Conservation (phyloP, 2,888 invertebrate species). For the Timema podura region DNA sequence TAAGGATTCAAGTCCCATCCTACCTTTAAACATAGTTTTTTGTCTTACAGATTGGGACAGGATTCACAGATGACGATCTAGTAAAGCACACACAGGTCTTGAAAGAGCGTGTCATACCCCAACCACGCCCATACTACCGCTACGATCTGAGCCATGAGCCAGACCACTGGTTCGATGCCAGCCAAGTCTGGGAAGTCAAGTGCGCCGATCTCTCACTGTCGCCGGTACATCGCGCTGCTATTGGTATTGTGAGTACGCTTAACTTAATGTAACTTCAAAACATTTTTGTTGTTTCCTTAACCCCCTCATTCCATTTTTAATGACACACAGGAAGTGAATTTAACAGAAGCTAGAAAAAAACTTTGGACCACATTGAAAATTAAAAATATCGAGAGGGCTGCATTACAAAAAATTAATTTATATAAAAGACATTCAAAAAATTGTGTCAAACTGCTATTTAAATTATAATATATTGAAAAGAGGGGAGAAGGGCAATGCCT, state of each 20-base stretch:
- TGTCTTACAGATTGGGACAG: slow-evolving; percentile 71
- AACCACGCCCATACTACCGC: slow-evolving; percentile 75
- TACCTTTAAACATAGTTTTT: neutral
- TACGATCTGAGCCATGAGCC: slow-evolving; percentile 70
- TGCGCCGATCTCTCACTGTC: slow-evolving; percentile 97
- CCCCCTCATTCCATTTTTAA: neutral
- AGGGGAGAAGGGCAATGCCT: no score
- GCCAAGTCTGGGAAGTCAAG: slow-evolving; percentile 93
- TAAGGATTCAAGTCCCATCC: neutral
- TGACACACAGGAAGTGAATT: neutral
- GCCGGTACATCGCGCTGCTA: slow-evolving; percentile 86
- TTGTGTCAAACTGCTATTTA: no score
- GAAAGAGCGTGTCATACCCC: slow-evolving; percentile 66
- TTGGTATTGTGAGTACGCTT: slow-evolving; percentile 66
- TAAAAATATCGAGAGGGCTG: no score
- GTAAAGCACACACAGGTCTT: slow-evolving; percentile 71
- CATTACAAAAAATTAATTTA: no score
- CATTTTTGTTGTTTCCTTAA: neutral
- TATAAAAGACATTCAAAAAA: no score
- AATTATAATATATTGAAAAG: no score
- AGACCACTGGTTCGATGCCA: slow-evolving; percentile 86
- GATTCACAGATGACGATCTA: slow-evolving; percentile 90
- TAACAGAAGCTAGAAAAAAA: neutral
- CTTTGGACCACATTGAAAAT: no score
- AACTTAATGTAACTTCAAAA: neutral